These are phyloP conservation scores for Palaemon carinicauda DNA, from an alignment of 1,140 invertebrate species.

Conservation along the genomic window DNA sequence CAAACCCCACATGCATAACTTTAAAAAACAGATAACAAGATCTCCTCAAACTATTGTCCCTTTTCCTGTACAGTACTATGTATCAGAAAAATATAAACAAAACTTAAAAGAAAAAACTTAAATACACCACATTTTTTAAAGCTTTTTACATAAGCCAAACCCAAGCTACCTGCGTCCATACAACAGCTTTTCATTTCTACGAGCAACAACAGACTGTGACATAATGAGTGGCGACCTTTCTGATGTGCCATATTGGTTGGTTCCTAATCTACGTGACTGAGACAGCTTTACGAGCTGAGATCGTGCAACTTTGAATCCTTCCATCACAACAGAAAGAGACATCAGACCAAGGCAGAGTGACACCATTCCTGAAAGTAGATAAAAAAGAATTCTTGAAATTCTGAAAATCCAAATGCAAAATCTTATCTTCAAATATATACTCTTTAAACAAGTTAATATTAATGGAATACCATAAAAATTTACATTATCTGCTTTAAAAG, in stretches of 20 bases:
- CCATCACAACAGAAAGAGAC: conserved; percentile 33
- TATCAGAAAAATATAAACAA: background rate
- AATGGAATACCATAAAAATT: too few relatives aligned
- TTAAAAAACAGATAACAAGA: too few relatives aligned
- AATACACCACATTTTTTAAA: background rate
- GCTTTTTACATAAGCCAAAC: conserved; percentile 13
- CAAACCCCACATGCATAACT: too few relatives aligned
- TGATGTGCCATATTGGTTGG: conserved; percentile 16
- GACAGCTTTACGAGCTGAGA: conserved; percentile 37
- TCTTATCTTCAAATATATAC: too few relatives aligned
- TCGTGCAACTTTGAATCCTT: conserved; percentile 43
- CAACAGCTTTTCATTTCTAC: conserved; percentile 35
- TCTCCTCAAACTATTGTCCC: too few relatives aligned
- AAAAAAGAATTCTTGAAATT: too few relatives aligned
- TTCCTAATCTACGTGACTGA: background rate
- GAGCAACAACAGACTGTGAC: conserved; percentile 14
- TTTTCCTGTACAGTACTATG: too few relatives aligned
- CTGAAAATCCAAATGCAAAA: too few relatives aligned
- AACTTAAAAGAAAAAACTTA: background rate
- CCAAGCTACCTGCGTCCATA: conserved; percentile 45
- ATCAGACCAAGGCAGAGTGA: conserved; percentile 35
- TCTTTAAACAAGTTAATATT: too few relatives aligned
- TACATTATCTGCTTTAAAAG: too few relatives aligned
- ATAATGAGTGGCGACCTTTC: conserved; percentile 48
- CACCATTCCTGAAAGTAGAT: conserved; percentile 29